Base-by-base conservation (phyloP, 2,888 invertebrate genomes). In the Pomacea canaliculata region DNA sequence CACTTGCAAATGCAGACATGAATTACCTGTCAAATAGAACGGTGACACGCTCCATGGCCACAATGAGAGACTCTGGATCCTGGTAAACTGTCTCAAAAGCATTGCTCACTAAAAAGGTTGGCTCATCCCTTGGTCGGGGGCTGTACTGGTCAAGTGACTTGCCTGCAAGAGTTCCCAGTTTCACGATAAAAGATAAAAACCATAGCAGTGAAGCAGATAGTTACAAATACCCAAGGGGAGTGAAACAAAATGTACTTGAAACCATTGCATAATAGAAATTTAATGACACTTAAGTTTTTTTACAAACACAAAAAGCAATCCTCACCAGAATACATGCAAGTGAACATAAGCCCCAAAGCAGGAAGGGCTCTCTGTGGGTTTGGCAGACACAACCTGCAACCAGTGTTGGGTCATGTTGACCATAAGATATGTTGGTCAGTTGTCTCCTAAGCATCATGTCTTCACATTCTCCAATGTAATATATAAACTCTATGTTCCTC, bases 1-100 rank as follows among this genome's bases (percentile, higher is more conserved):
- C 51, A 56, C 12, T 56, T 13, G 51, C 51, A 56, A 56, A 56
- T 63, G 27, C 63, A 19, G 23, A 37, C 12, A 5, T 13, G 46
- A 72, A 71, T 27, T 83, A 92, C 92, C 92, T 94, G 90, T 96
- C 95, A 92, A 96, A 95, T 80, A 96, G 93, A 48, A 95, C 94
- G 73, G 95, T 94, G 71, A 95, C 94, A 90, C 95, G 94, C 91
- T 96, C 96, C 91, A 95, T 94, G 81, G 95, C 94, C 86, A 94
- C 93, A 81, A 95, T 94, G 81, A 95, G 92, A 84, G 94, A 93
- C 90, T 96, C 96, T 0, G 95, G 94, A 91, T 95, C 95, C 80
- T 87, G 87, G 65, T 83, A 83, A 48, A 84, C 76, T 56, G 78
- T 78, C 76, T 83, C 78, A 62, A 84, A 83, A 49, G 86, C 85